Conservation (phyloP, 2,888 invertebrate genomes). For the Conchocele bisecta region DNA sequence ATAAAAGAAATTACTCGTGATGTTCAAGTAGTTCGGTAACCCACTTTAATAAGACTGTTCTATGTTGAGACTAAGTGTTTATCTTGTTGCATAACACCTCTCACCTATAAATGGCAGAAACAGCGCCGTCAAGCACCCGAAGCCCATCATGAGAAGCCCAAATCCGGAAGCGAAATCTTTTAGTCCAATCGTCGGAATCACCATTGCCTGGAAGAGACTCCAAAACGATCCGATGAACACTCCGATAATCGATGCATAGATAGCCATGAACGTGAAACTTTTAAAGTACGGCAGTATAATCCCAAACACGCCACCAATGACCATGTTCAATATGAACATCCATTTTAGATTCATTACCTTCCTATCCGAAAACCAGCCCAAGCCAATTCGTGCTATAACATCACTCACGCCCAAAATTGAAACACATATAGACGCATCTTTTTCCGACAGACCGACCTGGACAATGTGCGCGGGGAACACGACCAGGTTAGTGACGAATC, state of each 20-base stretch:
- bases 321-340: background rate
- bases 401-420: background rate
- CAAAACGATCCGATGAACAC: slow-evolving; percentile 23
- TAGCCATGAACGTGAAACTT: background rate
- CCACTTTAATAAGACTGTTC: too few species aligned
- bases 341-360: background rate
- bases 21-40: too few species aligned
- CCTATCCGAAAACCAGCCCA: slow-evolving; percentile 3
- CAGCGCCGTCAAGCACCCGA: too few species aligned
- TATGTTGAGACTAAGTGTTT: too few species aligned
- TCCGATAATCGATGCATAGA: slow-evolving; percentile 14
- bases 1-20: too few species aligned
- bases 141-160: slow-evolving; percentile 9
- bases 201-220: slow-evolving; percentile 10
- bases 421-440: background rate
- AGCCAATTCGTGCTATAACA: background rate
- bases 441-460: background rate
- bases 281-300: background rate
- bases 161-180: slow-evolving; percentile 15
- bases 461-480: background rate
- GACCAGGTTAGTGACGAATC: background rate
- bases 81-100: too few species aligned
- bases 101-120: too few species aligned
- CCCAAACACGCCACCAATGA: background rate
- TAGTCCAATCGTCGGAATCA: slow-evolving; percentile 17